Percentiles rank a stretch among this genome's conserved stretches.
Evolutionary conservation across 2,113 vertebrate genomes (phyloP).

Genomic region (Tamias sibiricus): DNA sequence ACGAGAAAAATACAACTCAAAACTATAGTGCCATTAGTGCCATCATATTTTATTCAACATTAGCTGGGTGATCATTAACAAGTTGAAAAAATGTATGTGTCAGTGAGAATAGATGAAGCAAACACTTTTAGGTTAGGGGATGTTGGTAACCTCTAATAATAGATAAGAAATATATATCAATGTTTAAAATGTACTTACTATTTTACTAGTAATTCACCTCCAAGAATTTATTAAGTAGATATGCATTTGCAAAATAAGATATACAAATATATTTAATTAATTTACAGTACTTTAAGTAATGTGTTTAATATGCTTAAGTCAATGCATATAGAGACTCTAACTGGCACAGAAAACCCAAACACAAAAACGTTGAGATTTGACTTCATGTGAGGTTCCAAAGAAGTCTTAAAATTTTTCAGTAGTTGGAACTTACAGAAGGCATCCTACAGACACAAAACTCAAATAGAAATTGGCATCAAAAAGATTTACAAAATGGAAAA

Average conservation of each 20-base stretch:
- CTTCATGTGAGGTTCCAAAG: not conserved
- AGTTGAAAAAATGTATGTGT: not conserved
- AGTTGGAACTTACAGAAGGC: not conserved
- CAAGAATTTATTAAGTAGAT: not conserved
- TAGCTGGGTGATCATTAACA: not conserved
- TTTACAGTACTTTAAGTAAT: not conserved
- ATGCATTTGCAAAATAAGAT: not conserved
- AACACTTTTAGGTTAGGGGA: not conserved
- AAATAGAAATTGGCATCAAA: not conserved
- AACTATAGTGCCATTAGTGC: not conserved
- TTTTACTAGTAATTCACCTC: not conserved
- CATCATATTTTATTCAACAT: not conserved
- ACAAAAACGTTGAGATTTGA: not conserved
- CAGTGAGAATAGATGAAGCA: not conserved
- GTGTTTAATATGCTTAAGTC: not conserved
- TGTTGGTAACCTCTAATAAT: not conserved
- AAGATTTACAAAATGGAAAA: not conserved
- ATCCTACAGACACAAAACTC: not conserved
- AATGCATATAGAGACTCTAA: not conserved
- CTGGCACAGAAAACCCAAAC: not conserved
- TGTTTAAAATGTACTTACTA: not conserved
- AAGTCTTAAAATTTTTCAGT: not conserved
- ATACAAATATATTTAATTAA: not conserved
- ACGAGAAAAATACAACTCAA: not conserved
- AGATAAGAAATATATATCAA: not conserved